Conservation (phyloP, 2,113 vertebrate genomes). For the Nycticryphes semicollaris region DNA sequence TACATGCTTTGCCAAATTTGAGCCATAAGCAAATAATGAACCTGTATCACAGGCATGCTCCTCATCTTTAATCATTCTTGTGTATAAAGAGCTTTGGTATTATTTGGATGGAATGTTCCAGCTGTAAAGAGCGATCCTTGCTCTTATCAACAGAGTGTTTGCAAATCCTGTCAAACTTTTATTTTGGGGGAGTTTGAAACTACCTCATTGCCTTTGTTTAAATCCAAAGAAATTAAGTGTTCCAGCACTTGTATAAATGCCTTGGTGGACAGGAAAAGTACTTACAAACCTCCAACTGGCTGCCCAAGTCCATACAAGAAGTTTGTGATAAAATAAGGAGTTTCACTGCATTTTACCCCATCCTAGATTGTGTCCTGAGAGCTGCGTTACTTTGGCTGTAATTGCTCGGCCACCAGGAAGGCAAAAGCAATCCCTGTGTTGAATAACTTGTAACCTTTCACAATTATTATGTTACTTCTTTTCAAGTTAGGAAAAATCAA, state of each 20-base stretch:
- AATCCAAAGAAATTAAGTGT: neutral
- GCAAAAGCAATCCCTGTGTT: neutral
- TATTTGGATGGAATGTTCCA: slow-evolving; percentile 28
- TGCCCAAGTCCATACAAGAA: neutral
- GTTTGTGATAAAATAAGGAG: neutral
- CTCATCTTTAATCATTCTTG: neutral
- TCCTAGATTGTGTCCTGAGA: neutral
- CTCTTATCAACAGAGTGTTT: neutral
- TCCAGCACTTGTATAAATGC: neutral
- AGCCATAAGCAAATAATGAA: neutral
- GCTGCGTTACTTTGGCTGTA: neutral
- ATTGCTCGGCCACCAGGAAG: neutral
- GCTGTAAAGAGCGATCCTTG: neutral
- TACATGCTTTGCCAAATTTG: neutral
- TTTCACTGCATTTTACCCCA: neutral
- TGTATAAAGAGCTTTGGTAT: neutral
- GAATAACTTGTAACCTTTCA: neutral
- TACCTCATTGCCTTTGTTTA: neutral
- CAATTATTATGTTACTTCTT: neutral
- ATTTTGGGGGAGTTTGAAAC: neutral
- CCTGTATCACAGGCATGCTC: neutral
- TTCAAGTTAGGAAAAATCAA: neutral
- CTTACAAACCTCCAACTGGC: neutral
- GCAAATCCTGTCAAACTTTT: neutral
- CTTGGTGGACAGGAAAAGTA: neutral